Percentiles rank a stretch among this genome's conserved stretches.
Evolutionary conservation across 2,797 vertebrate species (phyloP).

Genomic region (Hydrocynus forskahlii): DNA sequence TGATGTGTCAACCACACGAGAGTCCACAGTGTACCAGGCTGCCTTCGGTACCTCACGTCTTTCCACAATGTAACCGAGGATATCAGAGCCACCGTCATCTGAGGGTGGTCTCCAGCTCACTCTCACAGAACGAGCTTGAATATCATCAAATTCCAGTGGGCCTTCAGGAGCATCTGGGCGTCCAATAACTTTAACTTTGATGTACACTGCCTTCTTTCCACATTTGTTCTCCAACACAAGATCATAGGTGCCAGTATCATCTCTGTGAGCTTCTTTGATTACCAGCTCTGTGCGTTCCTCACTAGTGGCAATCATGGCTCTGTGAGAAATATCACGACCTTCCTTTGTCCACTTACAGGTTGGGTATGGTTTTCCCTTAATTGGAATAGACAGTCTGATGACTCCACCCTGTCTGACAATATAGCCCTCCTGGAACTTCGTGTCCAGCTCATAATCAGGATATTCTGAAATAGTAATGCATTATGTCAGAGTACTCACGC

Average conservation of each 20-base stretch:
- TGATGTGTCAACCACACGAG: constrained; percentile 87
- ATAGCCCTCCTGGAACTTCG: constrained; percentile 91
- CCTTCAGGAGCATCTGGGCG: constrained; percentile 93
- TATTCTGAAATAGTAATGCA: constrained; percentile 81
- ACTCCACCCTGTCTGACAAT: constrained; percentile 96
- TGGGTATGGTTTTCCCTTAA: constrained; percentile 96
- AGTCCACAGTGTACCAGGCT: constrained; percentile 95
- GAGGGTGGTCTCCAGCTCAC: constrained; percentile 96
- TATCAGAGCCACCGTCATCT: constrained; percentile 94
- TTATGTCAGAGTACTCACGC: constrained; percentile 14
- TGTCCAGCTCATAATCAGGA: constrained; percentile 93
- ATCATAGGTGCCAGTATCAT: constrained; percentile 96
- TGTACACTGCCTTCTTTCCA: constrained; percentile 94
- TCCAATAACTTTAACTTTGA: constrained; percentile 98
- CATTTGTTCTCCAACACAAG: constrained; percentile 97
- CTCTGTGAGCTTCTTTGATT: constrained; percentile 95
- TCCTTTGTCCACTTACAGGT: constrained; percentile 99
- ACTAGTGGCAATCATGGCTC: constrained; percentile 95
- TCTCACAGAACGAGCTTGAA: constrained; percentile 93
- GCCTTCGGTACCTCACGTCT: constrained; percentile 95
- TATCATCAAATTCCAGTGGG: constrained; percentile 97
- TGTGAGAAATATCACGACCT: constrained; percentile 90
- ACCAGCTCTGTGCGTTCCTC: constrained; percentile 95
- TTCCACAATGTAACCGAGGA: constrained; percentile 93
- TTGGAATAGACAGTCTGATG: constrained; percentile 91